Percentiles rank a stretch among this genome's conserved stretches.
phyloP scores from a whole-genome alignment of 2,113 vertebrate genomes.

The Scatophagus argus region DNA sequence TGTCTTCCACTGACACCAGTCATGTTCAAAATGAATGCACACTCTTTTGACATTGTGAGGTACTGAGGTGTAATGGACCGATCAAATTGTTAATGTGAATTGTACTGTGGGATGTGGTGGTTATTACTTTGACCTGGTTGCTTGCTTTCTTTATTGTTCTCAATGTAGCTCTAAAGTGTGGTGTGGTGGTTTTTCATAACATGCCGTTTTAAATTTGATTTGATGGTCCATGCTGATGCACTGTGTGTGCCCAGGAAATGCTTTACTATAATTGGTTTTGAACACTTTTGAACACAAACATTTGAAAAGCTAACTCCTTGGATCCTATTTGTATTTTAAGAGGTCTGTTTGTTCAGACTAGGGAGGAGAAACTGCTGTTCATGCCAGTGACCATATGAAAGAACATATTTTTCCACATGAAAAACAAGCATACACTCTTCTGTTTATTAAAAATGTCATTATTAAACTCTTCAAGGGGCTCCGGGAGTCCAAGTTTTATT shows the following conservation, averaged over 20 bases:
- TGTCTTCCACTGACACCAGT: not conserved
- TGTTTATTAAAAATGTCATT: no score
- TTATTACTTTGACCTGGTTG: slow-evolving; percentile 14
- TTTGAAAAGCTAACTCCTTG: not conserved
- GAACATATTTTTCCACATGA: no score
- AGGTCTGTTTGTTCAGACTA: not conserved
- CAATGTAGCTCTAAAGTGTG: slow-evolving; percentile 10
- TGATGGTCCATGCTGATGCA: slow-evolving; percentile 24
- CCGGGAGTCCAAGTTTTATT: no score
- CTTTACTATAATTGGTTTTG: slow-evolving; percentile 26
- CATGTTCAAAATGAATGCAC: not conserved
- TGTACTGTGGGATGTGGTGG: not conserved
- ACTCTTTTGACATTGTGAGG: not conserved
- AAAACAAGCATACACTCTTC: no score
- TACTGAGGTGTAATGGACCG: not conserved
- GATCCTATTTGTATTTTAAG: not conserved
- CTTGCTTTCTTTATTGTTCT: slow-evolving; percentile 18
- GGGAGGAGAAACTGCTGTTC: not conserved
- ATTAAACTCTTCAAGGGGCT: no score
- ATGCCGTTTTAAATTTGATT: slow-evolving; percentile 24
- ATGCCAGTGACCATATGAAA: not conserved
- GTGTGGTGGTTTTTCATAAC: slow-evolving; percentile 12
- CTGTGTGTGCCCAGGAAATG: slow-evolving; percentile 28
- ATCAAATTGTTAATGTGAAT: not conserved
- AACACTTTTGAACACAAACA: slow-evolving; percentile 21